Evolutionary conservation across 2,888 invertebrate species (phyloP), one percentile per base, ranked within the genome.

Genomic region (Pammene aurita): DNA sequence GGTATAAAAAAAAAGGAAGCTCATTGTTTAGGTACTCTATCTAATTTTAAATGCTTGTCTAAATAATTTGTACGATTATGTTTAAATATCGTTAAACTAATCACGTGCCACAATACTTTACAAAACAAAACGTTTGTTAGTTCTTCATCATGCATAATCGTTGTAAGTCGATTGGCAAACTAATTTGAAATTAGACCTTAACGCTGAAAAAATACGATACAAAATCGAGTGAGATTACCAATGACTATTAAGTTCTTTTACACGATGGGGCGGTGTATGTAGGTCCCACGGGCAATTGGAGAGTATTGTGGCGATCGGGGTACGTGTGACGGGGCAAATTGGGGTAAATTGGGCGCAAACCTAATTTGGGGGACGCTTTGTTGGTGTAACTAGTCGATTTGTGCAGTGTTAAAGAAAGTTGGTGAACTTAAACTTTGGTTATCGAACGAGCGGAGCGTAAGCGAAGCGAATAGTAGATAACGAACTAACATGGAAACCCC

Each of bases 211-310:
- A 26, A 1, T 26, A 26, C 1, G 26, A 4, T 26, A 26, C 26
- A 26, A 2, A 4, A 26, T 26, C 4, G 26, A 26, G 4, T 26
- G 26, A 26, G 1, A 2, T 26, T 26, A 26, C 26, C 26, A 26
- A 26, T 26, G 26, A 1, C 26, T 26, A 4, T 26, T 26, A 26
- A 4, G 4, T 2, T 26, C 1, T 26, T 26, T 2, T 26, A 26
- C 26, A 26, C 26, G 26, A 26, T 26, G 26, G 26, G 26, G 26
- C 26, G 26, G 26, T 26, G 4, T 26, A 26, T 26, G 26, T 26
- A 26, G 44, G 13, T 60, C 60, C 46, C 60, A 60, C 60, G 46
- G 35, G 26, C 60, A 60, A 60, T 60, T 48, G 44, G 60, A 2
- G 4, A 14, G 34, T 10, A 60, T 60, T 60, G 60, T 46, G 44